Conservation (phyloP, 1,140 invertebrate genomes). For the Megathymus violae region DNA sequence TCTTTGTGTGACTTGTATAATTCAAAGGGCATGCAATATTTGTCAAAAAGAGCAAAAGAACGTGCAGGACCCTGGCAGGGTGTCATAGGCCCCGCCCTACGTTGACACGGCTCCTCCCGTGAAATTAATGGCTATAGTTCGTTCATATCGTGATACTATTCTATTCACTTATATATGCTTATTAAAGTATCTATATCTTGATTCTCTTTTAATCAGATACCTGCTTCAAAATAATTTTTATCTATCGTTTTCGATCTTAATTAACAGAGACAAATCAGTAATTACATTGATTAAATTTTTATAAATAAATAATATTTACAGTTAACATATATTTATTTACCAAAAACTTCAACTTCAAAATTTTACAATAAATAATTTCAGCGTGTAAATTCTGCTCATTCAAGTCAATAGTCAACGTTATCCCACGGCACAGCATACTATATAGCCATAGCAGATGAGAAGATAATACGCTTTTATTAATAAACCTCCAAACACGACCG, state of each 20-base stretch:
- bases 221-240: no score
- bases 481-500: constrained; percentile 66
- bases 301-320: no score
- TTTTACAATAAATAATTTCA: no score
- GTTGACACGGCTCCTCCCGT: constrained; percentile 41
- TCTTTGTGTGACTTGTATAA: background rate
- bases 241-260: no score
- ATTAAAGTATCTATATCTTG: no score
- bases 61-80: constrained; percentile 3
- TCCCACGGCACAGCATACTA: constrained; percentile 62
- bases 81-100: constrained; percentile 38
- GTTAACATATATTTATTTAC: no score
- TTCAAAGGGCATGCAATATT: background rate
- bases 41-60: constrained; percentile 20
- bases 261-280: no score
- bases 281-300: no score
- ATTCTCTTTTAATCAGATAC: no score
- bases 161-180: background rate
- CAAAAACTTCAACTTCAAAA: no score
- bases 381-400: no score
- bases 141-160: background rate
- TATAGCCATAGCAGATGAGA: constrained; percentile 51
- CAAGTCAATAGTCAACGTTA: constrained; percentile 37
- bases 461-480: constrained; percentile 76
- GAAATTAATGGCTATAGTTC: constrained; percentile 17